phyloP scores from a whole-genome alignment of 2,113 vertebrate genomes.

The Plecturocebus donacophilus region DNA sequence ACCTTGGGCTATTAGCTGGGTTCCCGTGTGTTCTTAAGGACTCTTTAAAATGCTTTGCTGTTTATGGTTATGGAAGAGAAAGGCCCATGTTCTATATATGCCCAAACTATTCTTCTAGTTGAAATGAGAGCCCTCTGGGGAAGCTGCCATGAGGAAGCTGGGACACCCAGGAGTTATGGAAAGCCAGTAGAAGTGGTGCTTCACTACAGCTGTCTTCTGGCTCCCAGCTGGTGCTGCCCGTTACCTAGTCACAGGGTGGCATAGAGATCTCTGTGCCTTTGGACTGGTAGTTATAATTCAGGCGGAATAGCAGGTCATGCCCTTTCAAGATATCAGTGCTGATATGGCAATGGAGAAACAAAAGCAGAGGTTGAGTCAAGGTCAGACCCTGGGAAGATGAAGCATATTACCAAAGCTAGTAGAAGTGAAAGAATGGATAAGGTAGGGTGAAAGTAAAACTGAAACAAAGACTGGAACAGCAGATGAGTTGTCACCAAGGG shows the following conservation, averaged over 20 bases:
- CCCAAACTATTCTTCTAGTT: background rate
- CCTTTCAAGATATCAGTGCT: background rate
- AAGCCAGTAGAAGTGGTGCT: background rate
- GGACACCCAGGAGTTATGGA: background rate
- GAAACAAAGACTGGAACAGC: background rate
- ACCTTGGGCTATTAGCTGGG: constrained; percentile 37
- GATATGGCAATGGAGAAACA: background rate
- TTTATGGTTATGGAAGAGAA: background rate
- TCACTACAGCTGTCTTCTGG: background rate
- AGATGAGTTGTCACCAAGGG: background rate
- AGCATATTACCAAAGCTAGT: background rate
- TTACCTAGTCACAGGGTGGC: background rate
- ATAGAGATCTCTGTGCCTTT: background rate
- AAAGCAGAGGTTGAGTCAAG: background rate
- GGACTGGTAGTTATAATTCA: background rate
- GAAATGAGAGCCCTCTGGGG: background rate
- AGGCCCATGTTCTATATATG: background rate
- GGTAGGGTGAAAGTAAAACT: too few species aligned
- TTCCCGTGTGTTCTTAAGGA: background rate
- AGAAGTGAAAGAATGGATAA: background rate
- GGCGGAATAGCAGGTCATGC: too few species aligned
- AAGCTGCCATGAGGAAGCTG: background rate
- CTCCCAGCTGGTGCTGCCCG: background rate
- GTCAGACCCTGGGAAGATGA: background rate
- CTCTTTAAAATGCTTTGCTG: background rate